Conservation (phyloP, 2,888 invertebrate species). For the Metallyticus violacea region DNA sequence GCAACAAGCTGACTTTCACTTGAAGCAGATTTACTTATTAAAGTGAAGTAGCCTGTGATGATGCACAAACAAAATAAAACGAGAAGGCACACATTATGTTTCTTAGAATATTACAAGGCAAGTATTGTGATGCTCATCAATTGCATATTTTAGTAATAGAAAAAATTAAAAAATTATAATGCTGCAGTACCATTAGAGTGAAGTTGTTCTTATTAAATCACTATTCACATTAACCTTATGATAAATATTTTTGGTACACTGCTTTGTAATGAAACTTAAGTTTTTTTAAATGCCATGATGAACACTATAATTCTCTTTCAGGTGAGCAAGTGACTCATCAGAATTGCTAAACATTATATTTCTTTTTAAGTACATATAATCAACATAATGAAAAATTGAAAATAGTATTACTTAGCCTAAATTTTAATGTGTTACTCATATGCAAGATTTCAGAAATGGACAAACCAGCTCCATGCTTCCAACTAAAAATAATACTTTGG, state of each 20-base stretch:
- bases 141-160: not conserved
- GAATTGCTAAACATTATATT: too few relatives aligned
- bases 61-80: not conserved
- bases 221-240: too few relatives aligned
- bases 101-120: not conserved
- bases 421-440: too few relatives aligned
- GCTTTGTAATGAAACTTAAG: not conserved
- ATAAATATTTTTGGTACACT: not conserved
- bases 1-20: not conserved
- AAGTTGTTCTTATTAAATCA: not conserved
- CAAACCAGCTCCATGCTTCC: too few relatives aligned
- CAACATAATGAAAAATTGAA: too few relatives aligned
- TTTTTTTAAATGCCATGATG: not conserved
- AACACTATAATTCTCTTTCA: not conserved
- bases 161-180: not conserved
- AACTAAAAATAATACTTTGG: too few relatives aligned
- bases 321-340: not conserved
- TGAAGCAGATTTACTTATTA: not conserved
- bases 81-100: not conserved
- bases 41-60: not conserved
- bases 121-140: not conserved
- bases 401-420: too few relatives aligned
- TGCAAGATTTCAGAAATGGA: too few relatives aligned
- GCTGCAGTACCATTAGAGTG: not conserved
- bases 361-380: too few relatives aligned